A percentile compares a stretch with the other conserved stretches of the same genome.
Evolutionary conservation across 2,888 invertebrate genomes (phyloP).

Genomic region (Cryptocheilus praepositus): DNA sequence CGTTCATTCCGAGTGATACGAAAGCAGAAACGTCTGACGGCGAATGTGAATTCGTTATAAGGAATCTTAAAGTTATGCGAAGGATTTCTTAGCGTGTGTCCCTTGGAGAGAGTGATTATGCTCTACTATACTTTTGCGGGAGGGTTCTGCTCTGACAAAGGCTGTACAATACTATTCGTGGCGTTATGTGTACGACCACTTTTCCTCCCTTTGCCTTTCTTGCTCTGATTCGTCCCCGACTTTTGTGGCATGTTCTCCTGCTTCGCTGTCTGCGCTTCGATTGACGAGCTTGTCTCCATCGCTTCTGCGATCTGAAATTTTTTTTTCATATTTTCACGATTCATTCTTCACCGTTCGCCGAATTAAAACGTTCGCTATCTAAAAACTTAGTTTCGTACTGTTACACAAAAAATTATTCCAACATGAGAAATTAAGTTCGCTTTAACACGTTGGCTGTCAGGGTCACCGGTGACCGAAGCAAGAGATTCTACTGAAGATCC

Average conservation of each 20-base stretch:
- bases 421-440: too few relatives aligned
- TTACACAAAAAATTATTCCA: too few relatives aligned
- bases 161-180: constrained; percentile 66
- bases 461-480: too few relatives aligned
- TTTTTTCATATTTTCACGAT: constrained; percentile 6
- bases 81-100: constrained; percentile 14
- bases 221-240: constrained; percentile 62
- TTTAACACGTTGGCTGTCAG: too few relatives aligned
- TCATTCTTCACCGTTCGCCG: background rate
- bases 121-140: constrained; percentile 57
- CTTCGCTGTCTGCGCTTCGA: constrained; percentile 79
- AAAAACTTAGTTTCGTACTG: too few relatives aligned
- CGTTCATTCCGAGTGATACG: background rate
- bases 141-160: constrained; percentile 74
- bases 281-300: constrained; percentile 77
- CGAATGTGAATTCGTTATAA: too few relatives aligned
- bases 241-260: constrained; percentile 76
- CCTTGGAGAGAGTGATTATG: too few relatives aligned
- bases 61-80: background rate
- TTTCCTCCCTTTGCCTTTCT: constrained; percentile 76
- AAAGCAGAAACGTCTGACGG: background rate
- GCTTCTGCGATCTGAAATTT: constrained; percentile 54
- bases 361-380: too few relatives aligned
- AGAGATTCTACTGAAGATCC: too few relatives aligned
- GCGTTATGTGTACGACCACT: constrained; percentile 73